Conservation (phyloP, 2,797 vertebrate genomes). For the Alosa sapidissima region DNA sequence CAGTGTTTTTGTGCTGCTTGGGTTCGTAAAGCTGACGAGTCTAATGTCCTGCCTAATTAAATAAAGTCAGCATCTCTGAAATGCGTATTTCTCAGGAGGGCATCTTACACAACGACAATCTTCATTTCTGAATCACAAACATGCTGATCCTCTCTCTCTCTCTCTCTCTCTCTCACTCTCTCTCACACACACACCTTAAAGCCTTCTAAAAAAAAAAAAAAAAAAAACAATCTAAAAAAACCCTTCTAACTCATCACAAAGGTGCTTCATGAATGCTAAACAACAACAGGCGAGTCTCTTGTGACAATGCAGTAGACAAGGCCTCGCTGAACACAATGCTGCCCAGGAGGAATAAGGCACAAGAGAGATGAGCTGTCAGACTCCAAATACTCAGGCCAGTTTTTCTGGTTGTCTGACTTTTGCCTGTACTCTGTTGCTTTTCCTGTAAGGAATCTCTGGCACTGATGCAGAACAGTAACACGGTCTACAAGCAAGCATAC, state of each 20-base stretch:
- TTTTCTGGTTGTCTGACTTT: constrained; percentile 59
- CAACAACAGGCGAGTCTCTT: background rate
- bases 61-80: constrained; percentile 62
- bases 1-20: background rate
- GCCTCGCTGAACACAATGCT: constrained; percentile 19
- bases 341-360: constrained; percentile 46
- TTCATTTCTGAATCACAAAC: constrained; percentile 51
- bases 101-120: constrained; percentile 55
- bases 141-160: constrained; percentile 41
- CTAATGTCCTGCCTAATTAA: constrained; percentile 45
- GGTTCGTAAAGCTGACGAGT: constrained; percentile 31
- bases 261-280: background rate
- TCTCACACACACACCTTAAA: constrained; percentile 9
- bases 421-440: background rate
- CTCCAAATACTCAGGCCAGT: constrained; percentile 45
- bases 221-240: no score
- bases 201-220: no score
- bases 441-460: background rate
- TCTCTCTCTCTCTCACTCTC: no score
- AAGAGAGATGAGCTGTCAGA: constrained; percentile 13
- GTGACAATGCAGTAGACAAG: constrained; percentile 28
- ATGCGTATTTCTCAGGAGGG: constrained; percentile 62
- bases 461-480: background rate
- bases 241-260: background rate
- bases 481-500: constrained; percentile 32